Conservation (phyloP, 2,797 vertebrate species). For the Oreonectes daqikongensis region DNA sequence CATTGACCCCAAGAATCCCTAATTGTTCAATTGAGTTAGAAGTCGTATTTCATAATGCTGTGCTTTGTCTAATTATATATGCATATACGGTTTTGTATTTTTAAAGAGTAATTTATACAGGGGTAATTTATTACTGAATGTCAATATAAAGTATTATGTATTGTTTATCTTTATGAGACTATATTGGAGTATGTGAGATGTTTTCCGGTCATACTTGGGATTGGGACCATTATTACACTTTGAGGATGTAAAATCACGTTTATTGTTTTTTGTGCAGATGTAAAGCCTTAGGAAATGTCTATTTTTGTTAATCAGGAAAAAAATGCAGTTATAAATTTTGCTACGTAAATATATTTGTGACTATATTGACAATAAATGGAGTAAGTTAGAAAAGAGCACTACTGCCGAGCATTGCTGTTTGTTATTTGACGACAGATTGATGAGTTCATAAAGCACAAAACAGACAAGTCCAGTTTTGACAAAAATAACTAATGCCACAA, state of each 20-base stretch:
- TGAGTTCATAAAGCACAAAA: background rate
- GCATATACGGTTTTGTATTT: conserved; percentile 45
- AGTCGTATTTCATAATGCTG: conserved; percentile 32
- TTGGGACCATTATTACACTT: conserved; percentile 42
- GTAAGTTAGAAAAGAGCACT: conserved; percentile 67
- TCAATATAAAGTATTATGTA: conserved; percentile 41
- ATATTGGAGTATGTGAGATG: conserved; percentile 8
- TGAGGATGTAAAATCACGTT: conserved; percentile 58
- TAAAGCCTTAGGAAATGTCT: conserved; percentile 67
- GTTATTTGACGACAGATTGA: conserved; percentile 7
- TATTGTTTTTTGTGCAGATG: conserved; percentile 63
- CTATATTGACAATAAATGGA: conserved; percentile 72
- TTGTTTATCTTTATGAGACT: conserved; percentile 28
- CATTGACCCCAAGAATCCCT: background rate
- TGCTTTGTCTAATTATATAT: conserved; percentile 43
- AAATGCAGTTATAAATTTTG: conserved; percentile 64
- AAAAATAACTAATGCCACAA: background rate
- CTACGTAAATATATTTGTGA: conserved; percentile 68
- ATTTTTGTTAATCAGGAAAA: conserved; percentile 67
- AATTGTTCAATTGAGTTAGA: background rate
- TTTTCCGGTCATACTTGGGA: background rate
- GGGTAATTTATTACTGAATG: conserved; percentile 57
- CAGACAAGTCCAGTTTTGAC: background rate
- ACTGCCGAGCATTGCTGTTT: background rate
- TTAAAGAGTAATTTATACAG: conserved; percentile 46